phyloP scores from a whole-genome alignment of 2,113 vertebrate genomes.

The Myiopsitta monachus region DNA sequence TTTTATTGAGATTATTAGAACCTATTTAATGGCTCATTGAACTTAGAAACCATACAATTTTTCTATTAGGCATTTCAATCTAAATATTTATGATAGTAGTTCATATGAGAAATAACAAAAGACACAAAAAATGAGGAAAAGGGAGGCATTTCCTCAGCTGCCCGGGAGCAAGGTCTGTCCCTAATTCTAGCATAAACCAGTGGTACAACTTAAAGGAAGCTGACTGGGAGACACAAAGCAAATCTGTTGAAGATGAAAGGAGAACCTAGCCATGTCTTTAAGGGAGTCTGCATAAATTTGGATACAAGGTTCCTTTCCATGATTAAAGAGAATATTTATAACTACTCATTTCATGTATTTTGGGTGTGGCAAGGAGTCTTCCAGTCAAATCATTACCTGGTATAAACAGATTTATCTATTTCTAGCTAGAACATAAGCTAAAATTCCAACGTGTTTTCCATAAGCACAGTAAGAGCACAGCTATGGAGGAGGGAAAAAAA shows the following conservation, averaged over 20 bases:
- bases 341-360: slow-evolving; percentile 26
- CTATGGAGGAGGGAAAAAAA: background rate
- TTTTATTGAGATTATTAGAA: slow-evolving; percentile 58
- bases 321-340: slow-evolving; percentile 62
- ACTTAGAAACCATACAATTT: slow-evolving; percentile 51
- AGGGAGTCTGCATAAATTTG: slow-evolving; percentile 60
- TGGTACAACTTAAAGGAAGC: slow-evolving; percentile 28
- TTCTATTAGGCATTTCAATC: slow-evolving; percentile 41
- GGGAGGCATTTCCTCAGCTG: background rate
- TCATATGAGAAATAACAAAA: background rate
- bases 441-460: background rate
- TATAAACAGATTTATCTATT: slow-evolving; percentile 5
- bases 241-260: slow-evolving; percentile 43
- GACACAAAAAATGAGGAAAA: slow-evolving; percentile 10
- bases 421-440: background rate
- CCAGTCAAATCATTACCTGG: background rate
- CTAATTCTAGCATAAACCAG: slow-evolving; percentile 8
- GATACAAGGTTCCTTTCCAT: slow-evolving; percentile 31
- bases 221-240: slow-evolving; percentile 38
- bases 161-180: background rate
- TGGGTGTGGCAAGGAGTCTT: slow-evolving; percentile 40
- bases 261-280: slow-evolving; percentile 24
- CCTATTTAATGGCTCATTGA: slow-evolving; percentile 57
- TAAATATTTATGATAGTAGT: slow-evolving; percentile 50
- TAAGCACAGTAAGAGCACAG: background rate